A percentile compares a stretch with the other conserved stretches of the same genome.
These are phyloP conservation scores for Stichopus chloronotus DNA, from an alignment of 35 echinoderm and acorn worm genomes.

Conservation along the genomic window DNA sequence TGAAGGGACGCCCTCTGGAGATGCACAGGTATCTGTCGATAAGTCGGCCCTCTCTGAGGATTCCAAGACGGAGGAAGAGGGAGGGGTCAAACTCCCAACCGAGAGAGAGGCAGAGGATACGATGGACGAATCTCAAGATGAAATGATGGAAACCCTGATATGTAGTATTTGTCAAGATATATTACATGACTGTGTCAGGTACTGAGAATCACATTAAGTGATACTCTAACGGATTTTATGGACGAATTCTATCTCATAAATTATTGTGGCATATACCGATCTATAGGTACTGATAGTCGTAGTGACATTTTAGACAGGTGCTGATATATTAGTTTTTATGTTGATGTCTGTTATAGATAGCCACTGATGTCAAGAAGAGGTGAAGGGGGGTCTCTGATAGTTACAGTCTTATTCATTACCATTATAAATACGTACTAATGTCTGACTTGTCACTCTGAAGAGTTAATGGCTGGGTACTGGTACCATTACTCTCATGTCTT, in stretches of 20 bases:
- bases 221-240: background rate
- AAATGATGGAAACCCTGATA: slow-evolving; percentile 79
- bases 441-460: too few species aligned
- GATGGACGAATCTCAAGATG: slow-evolving; percentile 59
- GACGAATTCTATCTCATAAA: too few species aligned
- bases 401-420: too few species aligned
- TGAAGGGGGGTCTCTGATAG: too few species aligned
- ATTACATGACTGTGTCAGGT: slow-evolving; percentile 92
- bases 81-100: background rate
- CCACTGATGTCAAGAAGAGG: too few species aligned
- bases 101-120: background rate
- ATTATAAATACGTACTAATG: too few species aligned
- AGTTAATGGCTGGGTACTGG: too few species aligned
- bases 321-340: too few species aligned
- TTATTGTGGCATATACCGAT: too few species aligned
- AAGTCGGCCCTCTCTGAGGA: background rate
- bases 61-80: background rate
- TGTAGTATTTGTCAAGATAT: slow-evolving; percentile 98
- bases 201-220: background rate
- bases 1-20: background rate
- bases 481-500: too few species aligned
- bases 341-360: background rate
- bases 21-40: background rate
- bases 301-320: too few species aligned
- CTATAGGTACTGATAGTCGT: too few species aligned